Evolutionary conservation across 2,888 invertebrate species (phyloP), one percentile per base, ranked within the genome.

Genomic region (Microctonus brassicae): DNA sequence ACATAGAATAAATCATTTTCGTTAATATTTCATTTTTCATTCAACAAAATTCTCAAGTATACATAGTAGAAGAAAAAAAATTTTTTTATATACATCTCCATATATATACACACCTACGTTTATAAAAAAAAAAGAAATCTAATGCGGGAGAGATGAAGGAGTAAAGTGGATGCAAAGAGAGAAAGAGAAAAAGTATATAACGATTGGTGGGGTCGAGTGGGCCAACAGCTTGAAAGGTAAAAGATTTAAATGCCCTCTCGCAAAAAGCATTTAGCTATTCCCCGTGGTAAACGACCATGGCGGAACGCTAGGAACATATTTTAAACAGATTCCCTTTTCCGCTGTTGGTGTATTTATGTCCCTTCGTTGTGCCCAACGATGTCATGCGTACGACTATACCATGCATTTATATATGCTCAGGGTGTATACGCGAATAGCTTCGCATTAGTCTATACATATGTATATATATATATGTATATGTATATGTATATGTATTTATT

Each of bases 221-320:
- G 72, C 68, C 60, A 65, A 77, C n/a, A n/a, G n/a, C 74, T 74
- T 79, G 82, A 81, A 82, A 84, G 82, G 86, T 84, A 85, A 83
- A 47, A 85, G 86, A 87, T 86, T 87, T 86, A 86, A 87, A 86
- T 87, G 86, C 81, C 82, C 81, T 82, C 80, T 83, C 84, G 87
- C 87, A 87, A 87, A 87, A 86, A 87, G 87, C 87, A 87, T 87
- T 86, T 87, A 87, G 87, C 87, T 86, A 87, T 87, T 87, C 84
- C 84, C 84, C 84, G 84, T 86, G 83, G 86, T 84, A 87, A 87
- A 87, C 86, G 85, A 86, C 87, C 86, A 86, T 87, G 78, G 82
- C 86, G 83, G 84, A 86, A 86, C 82, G 84, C 82, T 76, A 64
- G 62, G 82, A 83, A 84, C 83, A 87, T 84, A 86, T 87, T 86